Evolutionary conservation across 2,888 invertebrate species (phyloP), one percentile per base, ranked within the genome.

Genomic region (Eumacrocentrus americanus): DNA sequence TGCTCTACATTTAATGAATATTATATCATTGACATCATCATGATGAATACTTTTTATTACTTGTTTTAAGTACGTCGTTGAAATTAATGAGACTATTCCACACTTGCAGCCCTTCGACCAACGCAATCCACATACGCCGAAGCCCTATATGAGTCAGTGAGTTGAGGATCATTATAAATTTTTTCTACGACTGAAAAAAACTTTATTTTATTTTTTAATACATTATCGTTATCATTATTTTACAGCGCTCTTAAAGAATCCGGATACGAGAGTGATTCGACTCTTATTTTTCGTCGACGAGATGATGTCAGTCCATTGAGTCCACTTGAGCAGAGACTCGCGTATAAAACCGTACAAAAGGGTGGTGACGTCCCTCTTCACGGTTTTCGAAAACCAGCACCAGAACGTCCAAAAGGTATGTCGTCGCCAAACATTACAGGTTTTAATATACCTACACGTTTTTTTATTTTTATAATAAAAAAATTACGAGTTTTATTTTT

Each of bases 341-440:
- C 91, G 9, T 98, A 98, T 82, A 90, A 91, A 75, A 89, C 88
- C 65, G 88, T 98, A 58, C 97, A 97, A 78, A 90, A 91, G 60
- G 98, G 98, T 0, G 97, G 96, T 0, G 97, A 98, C 81, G 94
- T 97, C 2, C 98, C 98, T 0, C 84, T 95, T 7, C 88, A 93
- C 75, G 98, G 98, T 40, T 88, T 98, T 76, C 87, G 96, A 44
- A 96, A 96, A 75, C 90, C 90, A 14, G 94, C 93, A 12, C 97
- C 97, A 22, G 90, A 91, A 78, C 87, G 88, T 76, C 89, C 89
- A 18, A 90, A 88, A 86, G 90, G 91, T 91, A 82, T 80, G 84
- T 70, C 53, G 47, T n/a, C n/a, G n/a, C n/a, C n/a, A n/a, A n/a
- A n/a, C 25, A 38, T 20, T 6, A 6, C 22, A 3, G 5, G 29